Conservation (phyloP, 2,888 invertebrate genomes). For the Onchidella celtica region DNA sequence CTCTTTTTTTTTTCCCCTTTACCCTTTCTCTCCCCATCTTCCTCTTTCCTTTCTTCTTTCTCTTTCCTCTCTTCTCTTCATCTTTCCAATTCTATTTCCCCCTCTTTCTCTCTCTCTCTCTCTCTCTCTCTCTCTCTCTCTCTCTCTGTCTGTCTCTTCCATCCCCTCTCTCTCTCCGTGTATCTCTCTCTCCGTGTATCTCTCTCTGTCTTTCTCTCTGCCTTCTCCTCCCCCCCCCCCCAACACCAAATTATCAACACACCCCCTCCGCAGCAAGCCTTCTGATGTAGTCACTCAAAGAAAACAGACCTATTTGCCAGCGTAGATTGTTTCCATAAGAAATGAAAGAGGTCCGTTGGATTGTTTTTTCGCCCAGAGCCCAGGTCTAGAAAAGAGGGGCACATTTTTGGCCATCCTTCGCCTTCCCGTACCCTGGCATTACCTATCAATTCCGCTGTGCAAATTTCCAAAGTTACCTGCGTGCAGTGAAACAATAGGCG, state of each 20-base stretch:
- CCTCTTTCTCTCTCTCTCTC: too few relatives aligned
- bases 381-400: neutral
- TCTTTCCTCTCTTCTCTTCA: too few relatives aligned
- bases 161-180: conserved; percentile 14
- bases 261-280: neutral
- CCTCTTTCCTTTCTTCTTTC: too few relatives aligned
- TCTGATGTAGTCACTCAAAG: conserved; percentile 11
- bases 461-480: neutral
- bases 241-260: too few relatives aligned
- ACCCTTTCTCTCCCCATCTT: too few relatives aligned
- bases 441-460: conserved; percentile 34
- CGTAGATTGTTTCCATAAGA: conserved; percentile 14
- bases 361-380: neutral
- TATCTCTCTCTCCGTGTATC: neutral
- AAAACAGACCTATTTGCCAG: conserved; percentile 3
- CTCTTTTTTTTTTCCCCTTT: too few relatives aligned
- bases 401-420: neutral
- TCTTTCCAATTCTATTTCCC: too few relatives aligned
- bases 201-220: too few relatives aligned
- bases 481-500: conserved; percentile 29
- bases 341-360: neutral
- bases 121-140: neutral
- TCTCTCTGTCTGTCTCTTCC: conserved; percentile 26
- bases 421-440: neutral
- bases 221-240: too few relatives aligned